Base-by-base conservation (phyloP, 1,140 invertebrate species). In the Temnothorax curvispinosus region DNA sequence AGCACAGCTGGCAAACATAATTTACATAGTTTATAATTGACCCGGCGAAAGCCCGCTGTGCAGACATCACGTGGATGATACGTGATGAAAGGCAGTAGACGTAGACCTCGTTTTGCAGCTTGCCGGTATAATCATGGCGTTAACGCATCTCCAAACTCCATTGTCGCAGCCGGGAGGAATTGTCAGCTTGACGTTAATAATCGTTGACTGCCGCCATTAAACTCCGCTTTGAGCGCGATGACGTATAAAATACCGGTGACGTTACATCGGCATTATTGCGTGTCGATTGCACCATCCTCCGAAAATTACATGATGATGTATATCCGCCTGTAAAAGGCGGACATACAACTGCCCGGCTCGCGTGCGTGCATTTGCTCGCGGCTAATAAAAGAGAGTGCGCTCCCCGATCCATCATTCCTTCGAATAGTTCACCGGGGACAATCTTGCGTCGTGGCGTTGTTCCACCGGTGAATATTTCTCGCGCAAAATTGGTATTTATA, bases 331-430 rank as follows among this genome's bases (percentile, higher is more conserved):
- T 65, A 58, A 71, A 62, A 27, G 56, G 27, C 74, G 27, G 27
- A 27, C 27, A 27, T 54, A 32, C 50, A 38, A 3, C 2, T 41
- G 32, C 18, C 8, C 27, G 32, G 35, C 18, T 38, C 35, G 32
- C 35, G 32, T 56, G 77, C 32, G 50, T 85, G 18, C 62, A 81
- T 90, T 89, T 65, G 76, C 58, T 50, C 13, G 11, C 41, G 54
- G 58, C 69, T 74, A 92, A 90, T 90, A 91, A 90, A 86, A 78
- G 71, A 75, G 87, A 91, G 90, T 91, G 81, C 72, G 54, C 86
- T 38, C n/a, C 18, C 18, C 87, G 88, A 92, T 92, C 91, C 85
- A 92, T 92, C 90, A 90, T 90, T 54, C 50, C 35, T 65, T 90
- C 50, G 50, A 85, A 90, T 88, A 88, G 74, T 71, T 72, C 60